Evolutionary conservation across 1,140 invertebrate genomes (phyloP), one percentile per base, ranked within the genome.

Genomic region (Agrypnia vestita): DNA sequence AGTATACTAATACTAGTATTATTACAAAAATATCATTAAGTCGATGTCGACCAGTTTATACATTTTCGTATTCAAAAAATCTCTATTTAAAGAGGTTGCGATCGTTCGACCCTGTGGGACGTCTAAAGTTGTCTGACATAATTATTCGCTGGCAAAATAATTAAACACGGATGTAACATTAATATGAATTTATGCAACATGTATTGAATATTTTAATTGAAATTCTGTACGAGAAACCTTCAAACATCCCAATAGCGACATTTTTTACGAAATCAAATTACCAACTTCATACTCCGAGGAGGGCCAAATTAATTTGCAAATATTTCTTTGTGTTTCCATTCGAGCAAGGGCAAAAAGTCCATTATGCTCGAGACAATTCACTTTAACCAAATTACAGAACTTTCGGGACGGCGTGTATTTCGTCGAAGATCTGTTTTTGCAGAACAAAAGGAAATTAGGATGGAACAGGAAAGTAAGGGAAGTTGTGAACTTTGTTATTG

Each of bases 251-350:
- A 12, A 51, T 9, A 13, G 19, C 61, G 61, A 64, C 61, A 25
- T 64, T 64, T 64, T n/a, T 64, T 64, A 43, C 47, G 44, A 51
- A 71, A 71, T 71, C 67, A 51, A 71, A 71, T 71, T 71, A 71
- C 67, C 12, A 71, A 71, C 67, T 71, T 53, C 64, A 15, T 71
- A 35, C 46, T 71, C 67, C 49, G 25, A 71, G 67, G 67, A 71
- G 46, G 67, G 49, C 17, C 17, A 71, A 71, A 71, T 71, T 71
- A 71, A 71, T 71, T 71, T 71, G 47, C 46, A 47, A 71, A 71
- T 71, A 71, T 71, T 71, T 71, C 67, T 71, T 71, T 71, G 67
- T 71, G 19, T 71, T 71, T 71, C 67, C 67, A 49, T 71, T 71
- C 46, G 6, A 35, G 47, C 49, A 71, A 71, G 67, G 67, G 46